Percentiles rank a stretch among this genome's conserved stretches.
These are phyloP conservation scores for Xylota sylvarum DNA, from an alignment of 2,888 invertebrate species.

Conservation along the genomic window DNA sequence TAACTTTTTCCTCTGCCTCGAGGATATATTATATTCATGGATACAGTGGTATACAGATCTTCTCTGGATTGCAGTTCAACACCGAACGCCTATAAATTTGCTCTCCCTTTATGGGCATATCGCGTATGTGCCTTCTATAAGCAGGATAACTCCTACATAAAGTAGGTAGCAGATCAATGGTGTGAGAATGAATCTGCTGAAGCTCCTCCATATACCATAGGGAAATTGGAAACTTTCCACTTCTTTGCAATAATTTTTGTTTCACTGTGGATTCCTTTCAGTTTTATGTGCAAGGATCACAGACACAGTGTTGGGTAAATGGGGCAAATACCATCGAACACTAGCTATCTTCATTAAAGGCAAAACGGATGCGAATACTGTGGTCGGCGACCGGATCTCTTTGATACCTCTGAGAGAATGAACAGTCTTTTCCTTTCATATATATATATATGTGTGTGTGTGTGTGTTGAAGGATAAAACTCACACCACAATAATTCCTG, in stretches of 20 bases:
- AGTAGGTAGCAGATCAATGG: conserved; percentile 30
- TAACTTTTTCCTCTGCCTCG: conserved; percentile 21
- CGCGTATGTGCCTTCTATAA: conserved; percentile 1
- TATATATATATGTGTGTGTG: too few relatives aligned
- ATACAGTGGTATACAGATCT: background rate
- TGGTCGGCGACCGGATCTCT: background rate
- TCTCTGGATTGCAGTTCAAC: conserved; percentile 22
- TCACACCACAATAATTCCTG: conserved; percentile 55
- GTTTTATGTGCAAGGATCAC: conserved; percentile 34
- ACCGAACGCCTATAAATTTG: conserved; percentile 44
- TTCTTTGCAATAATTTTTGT: conserved; percentile 56
- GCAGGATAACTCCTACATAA: background rate
- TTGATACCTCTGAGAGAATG: conserved; percentile 3
- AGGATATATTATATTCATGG: conserved; percentile 2
- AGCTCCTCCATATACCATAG: conserved; percentile 30
- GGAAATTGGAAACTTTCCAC: conserved; percentile 66
- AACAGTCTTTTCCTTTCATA: conserved; percentile 2
- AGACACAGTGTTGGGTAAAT: conserved; percentile 14
- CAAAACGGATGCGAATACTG: conserved; percentile 39
- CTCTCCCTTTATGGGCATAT: conserved; percentile 31
- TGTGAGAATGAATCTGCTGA: conserved; percentile 22
- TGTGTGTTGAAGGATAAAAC: conserved; percentile 42
- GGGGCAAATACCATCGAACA: conserved; percentile 44
- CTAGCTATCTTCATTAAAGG: conserved; percentile 56
- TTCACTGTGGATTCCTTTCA: conserved; percentile 1